Evolutionary conservation across 2,888 invertebrate genomes (phyloP).

Genomic region (Spodoptera exigua): DNA sequence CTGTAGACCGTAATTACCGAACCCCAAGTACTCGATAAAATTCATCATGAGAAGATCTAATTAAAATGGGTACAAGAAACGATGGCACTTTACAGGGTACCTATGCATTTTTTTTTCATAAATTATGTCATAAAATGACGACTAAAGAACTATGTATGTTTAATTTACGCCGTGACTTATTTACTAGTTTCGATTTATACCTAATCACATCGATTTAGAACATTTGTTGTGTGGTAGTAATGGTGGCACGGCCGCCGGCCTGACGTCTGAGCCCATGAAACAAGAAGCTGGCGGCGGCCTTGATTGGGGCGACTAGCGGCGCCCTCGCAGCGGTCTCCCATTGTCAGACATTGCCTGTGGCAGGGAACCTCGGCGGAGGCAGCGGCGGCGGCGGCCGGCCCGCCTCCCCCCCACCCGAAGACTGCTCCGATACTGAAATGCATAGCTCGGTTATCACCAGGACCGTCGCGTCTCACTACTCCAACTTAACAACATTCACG

Average conservation of each 20-base stretch:
- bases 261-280: slow-evolving; percentile 91
- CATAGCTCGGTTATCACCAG: slow-evolving; percentile 32
- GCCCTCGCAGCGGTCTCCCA: slow-evolving; percentile 91
- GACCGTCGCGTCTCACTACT: neutral
- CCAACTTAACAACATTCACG: neutral
- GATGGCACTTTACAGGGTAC: slow-evolving; percentile 84
- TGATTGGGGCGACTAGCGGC: slow-evolving; percentile 89
- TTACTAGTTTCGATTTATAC: slow-evolving; percentile 80
- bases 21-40: slow-evolving; percentile 63
- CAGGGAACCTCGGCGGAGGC: slow-evolving; percentile 94
- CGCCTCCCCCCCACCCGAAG: slow-evolving; percentile 92
- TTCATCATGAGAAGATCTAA: slow-evolving; percentile 71
- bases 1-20: slow-evolving; percentile 61
- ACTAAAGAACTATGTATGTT: slow-evolving; percentile 82
- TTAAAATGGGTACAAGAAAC: slow-evolving; percentile 85
- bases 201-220: slow-evolving; percentile 89
- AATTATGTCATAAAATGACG: slow-evolving; percentile 87
- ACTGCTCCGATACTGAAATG: slow-evolving; percentile 95
- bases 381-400: slow-evolving; percentile 94
- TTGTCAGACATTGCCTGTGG: slow-evolving; percentile 94
- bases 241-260: slow-evolving; percentile 81
- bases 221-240: slow-evolving; percentile 88
- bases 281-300: slow-evolving; percentile 92
- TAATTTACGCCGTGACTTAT: slow-evolving; percentile 86
- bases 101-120: slow-evolving; percentile 77